Evolutionary conservation across 2,888 invertebrate species (phyloP).

Genomic region (Atherix ibis): DNA sequence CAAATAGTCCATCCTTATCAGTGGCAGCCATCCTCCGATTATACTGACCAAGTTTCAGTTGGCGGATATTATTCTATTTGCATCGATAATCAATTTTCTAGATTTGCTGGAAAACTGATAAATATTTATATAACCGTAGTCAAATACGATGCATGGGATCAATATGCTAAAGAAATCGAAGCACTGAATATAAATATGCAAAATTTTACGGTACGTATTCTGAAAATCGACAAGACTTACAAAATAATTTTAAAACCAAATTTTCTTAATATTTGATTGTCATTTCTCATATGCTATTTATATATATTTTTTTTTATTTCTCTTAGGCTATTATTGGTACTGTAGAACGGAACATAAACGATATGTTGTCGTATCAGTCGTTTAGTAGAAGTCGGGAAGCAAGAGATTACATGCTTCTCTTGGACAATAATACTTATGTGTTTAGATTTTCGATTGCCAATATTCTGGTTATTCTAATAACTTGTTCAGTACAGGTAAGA

Average conservation of each 20-base stretch:
- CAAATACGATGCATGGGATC: constrained; percentile 85
- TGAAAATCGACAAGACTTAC: background rate
- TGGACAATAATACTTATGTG: constrained; percentile 75
- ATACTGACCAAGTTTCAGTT: constrained; percentile 63
- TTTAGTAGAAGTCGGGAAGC: constrained; percentile 65
- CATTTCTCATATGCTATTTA: too few species aligned
- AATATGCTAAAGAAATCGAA: constrained; percentile 77
- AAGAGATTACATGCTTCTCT: constrained; percentile 62
- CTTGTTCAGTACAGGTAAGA: constrained; percentile 59
- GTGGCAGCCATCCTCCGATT: constrained; percentile 79
- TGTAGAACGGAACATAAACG: constrained; percentile 72
- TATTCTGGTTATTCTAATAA: constrained; percentile 63
- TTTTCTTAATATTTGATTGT: background rate
- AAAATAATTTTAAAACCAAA: background rate
- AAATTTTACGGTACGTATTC: constrained; percentile 63
- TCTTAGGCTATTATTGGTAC: constrained; percentile 51
- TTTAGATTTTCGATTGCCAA: constrained; percentile 78
- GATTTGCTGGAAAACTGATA: constrained; percentile 77
- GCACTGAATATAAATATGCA: constrained; percentile 73
- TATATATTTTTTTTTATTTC: constrained; percentile 8
- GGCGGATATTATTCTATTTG: constrained; percentile 85
- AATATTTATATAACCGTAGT: constrained; percentile 84
- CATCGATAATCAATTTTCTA: constrained; percentile 83
- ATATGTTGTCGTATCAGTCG: constrained; percentile 71
- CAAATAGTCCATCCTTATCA: constrained; percentile 77